Evolutionary conservation across 2,888 invertebrate species (phyloP).

Genomic region (Sympetrum striolatum): DNA sequence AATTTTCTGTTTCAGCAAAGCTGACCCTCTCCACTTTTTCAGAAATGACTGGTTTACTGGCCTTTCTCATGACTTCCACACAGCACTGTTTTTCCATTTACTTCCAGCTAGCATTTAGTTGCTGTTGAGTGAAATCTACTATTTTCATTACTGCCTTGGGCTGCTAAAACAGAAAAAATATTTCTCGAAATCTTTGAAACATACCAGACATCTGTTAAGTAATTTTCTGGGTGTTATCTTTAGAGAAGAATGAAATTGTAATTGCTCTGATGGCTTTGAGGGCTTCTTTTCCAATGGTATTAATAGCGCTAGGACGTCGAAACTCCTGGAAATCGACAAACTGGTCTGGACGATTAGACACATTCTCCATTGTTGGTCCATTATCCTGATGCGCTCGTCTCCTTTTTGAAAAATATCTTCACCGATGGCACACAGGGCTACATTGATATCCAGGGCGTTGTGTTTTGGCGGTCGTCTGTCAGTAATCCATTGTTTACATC

Average conservation of each 20-base stretch:
- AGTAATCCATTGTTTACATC: slow-evolving; percentile 52
- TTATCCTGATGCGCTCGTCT: slow-evolving; percentile 49
- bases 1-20: no score
- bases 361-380: slow-evolving; percentile 55
- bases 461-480: slow-evolving; percentile 48
- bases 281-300: no score
- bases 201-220: slow-evolving; percentile 52
- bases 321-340: neutral
- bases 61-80: no score
- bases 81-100: no score
- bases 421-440: slow-evolving; percentile 47
- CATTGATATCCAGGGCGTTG: slow-evolving; percentile 42
- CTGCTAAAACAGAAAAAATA: slow-evolving; percentile 53
- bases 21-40: no score
- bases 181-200: slow-evolving; percentile 53
- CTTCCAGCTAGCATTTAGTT: slow-evolving; percentile 50
- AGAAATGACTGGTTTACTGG: no score
- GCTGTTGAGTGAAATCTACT: slow-evolving; percentile 50
- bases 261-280: slow-evolving; percentile 44
- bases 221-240: slow-evolving; percentile 47
- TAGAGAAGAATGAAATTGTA: slow-evolving; percentile 47
- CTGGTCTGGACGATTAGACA: slow-evolving; percentile 50
- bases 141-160: slow-evolving; percentile 49
- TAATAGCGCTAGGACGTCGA: no score
- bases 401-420: slow-evolving; percentile 47